These are phyloP conservation scores for Charadrius vociferus DNA, from an alignment of 2,113 vertebrate genomes.

Conservation along the genomic window DNA sequence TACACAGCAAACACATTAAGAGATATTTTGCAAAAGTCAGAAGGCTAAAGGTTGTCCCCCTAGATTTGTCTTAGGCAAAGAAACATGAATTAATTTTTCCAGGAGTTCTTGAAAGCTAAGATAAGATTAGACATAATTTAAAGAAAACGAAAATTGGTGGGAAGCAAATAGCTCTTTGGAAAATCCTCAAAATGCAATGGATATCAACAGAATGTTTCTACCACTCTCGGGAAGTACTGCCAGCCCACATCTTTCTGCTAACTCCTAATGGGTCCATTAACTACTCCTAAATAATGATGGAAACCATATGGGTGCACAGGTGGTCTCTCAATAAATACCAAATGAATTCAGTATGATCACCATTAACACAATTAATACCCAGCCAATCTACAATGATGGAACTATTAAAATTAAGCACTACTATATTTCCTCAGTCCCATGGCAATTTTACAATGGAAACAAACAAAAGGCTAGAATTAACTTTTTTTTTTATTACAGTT, in stretches of 20 bases:
- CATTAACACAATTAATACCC: slow-evolving; percentile 79
- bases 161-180: slow-evolving; percentile 46
- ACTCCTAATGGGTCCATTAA: slow-evolving; percentile 76
- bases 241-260: slow-evolving; percentile 67
- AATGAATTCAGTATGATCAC: slow-evolving; percentile 78
- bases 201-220: slow-evolving; percentile 57
- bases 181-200: slow-evolving; percentile 7
- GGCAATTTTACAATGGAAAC: slow-evolving; percentile 70
- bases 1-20: fast-evolving
- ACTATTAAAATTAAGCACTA: slow-evolving; percentile 70
- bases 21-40: neutral
- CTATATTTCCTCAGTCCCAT: slow-evolving; percentile 59
- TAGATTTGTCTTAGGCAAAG: neutral
- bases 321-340: slow-evolving; percentile 77
- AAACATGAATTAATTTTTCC: neutral
- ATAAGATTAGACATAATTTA: slow-evolving; percentile 8
- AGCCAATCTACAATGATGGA: slow-evolving; percentile 71
- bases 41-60: neutral
- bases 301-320: slow-evolving; percentile 78
- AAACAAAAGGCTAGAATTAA: slow-evolving; percentile 66
- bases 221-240: slow-evolving; percentile 20
- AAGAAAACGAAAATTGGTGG: slow-evolving; percentile 20
- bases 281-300: slow-evolving; percentile 78
- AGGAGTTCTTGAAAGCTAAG: neutral
- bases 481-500: slow-evolving; percentile 60